Evolutionary conservation across 2,888 invertebrate species (phyloP).

Genomic region (Ellobium chinense): DNA sequence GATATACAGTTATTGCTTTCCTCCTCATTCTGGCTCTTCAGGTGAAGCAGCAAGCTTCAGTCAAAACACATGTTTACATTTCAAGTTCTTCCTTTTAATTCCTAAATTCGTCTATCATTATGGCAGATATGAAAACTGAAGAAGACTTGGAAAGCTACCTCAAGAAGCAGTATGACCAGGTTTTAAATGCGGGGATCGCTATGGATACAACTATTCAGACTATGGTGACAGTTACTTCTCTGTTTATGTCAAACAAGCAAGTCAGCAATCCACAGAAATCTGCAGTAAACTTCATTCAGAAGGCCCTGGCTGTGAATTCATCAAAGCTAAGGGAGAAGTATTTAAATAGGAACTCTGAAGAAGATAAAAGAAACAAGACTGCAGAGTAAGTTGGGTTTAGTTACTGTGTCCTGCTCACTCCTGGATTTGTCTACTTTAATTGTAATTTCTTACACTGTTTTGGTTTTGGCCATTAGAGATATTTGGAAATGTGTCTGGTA

Average conservation of each 20-base stretch:
- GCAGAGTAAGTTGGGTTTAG: constrained; percentile 63
- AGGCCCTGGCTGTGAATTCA: constrained; percentile 49
- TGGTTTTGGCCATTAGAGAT: too few species aligned
- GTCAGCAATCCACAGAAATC: constrained; percentile 35
- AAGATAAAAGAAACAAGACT: constrained; percentile 53
- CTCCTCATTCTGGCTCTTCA: too few species aligned
- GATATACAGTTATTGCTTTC: too few species aligned
- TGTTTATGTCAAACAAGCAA: constrained; percentile 59
- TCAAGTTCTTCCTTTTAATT: too few species aligned
- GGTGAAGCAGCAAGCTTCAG: too few species aligned
- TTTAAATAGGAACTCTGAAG: constrained; percentile 39
- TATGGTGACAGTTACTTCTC: constrained; percentile 60
- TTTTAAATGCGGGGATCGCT: constrained; percentile 50
- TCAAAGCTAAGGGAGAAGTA: constrained; percentile 59
- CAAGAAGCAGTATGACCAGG: constrained; percentile 58
- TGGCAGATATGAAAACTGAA: constrained; percentile 63
- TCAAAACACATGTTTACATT: too few species aligned
- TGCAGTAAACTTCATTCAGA: constrained; percentile 53
- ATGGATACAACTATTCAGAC: constrained; percentile 57
- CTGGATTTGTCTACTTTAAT: too few species aligned
- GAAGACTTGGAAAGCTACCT: constrained; percentile 61
- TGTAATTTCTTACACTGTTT: too few species aligned
- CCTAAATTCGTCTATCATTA: too few species aligned
- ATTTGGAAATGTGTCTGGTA: too few species aligned
- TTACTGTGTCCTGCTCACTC: too few species aligned